Conservation (phyloP, 2,888 invertebrate genomes). For the Xestobium rufovillosum region DNA sequence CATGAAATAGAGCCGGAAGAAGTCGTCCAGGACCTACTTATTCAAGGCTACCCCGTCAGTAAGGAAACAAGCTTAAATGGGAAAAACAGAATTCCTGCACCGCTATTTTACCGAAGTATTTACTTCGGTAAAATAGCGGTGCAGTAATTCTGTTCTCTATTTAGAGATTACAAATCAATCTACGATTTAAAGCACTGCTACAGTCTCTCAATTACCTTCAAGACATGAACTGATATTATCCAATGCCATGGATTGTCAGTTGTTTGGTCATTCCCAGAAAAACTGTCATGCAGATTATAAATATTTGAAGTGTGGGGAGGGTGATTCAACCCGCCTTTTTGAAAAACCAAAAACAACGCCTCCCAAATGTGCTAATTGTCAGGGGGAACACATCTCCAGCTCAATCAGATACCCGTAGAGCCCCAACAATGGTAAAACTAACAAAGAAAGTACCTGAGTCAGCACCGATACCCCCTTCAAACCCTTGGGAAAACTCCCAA, state of each 20-base stretch:
- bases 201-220: no score
- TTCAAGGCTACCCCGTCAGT: no score
- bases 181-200: no score
- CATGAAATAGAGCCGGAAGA: no score
- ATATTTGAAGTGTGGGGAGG: slow-evolving; percentile 42
- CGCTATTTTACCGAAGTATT: background rate
- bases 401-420: no score
- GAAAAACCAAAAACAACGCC: slow-evolving; percentile 25
- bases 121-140: background rate
- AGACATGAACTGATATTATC: slow-evolving; percentile 27
- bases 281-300: slow-evolving; percentile 38
- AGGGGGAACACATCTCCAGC: slow-evolving; percentile 37
- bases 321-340: slow-evolving; percentile 39
- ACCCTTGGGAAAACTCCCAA: no score
- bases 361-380: slow-evolving; percentile 41
- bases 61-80: no score
- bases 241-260: slow-evolving; percentile 44
- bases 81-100: slow-evolving; percentile 2
- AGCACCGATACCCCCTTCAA: no score
- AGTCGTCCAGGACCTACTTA: no score
- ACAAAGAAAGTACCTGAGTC: no score
- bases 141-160: background rate
- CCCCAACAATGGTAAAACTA: no score
- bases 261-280: slow-evolving; percentile 42
- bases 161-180: no score